Percentiles rank a stretch among this genome's conserved stretches.
Conservation (phyloP, 2,888 invertebrate genomes). For the Criorhina ranunculi region DNA sequence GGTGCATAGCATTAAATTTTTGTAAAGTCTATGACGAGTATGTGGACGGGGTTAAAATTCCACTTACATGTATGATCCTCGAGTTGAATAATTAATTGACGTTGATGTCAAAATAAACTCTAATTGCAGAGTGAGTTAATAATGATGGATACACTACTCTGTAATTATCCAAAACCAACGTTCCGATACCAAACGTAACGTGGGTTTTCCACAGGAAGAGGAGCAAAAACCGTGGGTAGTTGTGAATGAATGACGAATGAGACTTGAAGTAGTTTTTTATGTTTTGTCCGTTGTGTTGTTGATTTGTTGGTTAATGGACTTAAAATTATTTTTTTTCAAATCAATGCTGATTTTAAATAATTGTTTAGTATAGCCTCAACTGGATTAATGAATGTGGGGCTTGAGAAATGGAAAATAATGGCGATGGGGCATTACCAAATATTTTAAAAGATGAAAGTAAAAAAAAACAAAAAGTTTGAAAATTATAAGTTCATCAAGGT, state of each 20-base stretch:
- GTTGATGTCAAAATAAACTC: constrained; percentile 47
- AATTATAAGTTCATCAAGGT: too few relatives aligned
- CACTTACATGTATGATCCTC: constrained; percentile 18
- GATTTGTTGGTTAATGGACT: neutral
- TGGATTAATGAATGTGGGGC: neutral
- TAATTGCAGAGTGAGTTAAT: constrained; percentile 52
- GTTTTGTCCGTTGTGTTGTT: neutral
- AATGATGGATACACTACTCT: constrained; percentile 42
- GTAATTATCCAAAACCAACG: constrained; percentile 33
- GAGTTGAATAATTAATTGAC: constrained; percentile 47
- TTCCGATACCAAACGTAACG: constrained; percentile 2
- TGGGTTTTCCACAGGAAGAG: constrained; percentile 3
- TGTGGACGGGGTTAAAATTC: constrained; percentile 38
- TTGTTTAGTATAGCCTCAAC: too few relatives aligned
- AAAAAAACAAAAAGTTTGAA: too few relatives aligned
- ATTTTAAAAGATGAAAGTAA: too few relatives aligned
- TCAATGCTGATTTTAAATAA: neutral
- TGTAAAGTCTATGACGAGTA: neutral
- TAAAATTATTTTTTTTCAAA: neutral
- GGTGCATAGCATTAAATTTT: neutral
- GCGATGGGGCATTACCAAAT: too few relatives aligned
- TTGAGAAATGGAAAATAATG: too few relatives aligned
- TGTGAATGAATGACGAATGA: neutral
- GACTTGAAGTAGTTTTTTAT: neutral
- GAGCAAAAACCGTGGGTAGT: constrained; percentile 19